These are phyloP conservation scores for Drosophila infuscata DNA, from an alignment of 2,888 invertebrate species.

Conservation along the genomic window DNA sequence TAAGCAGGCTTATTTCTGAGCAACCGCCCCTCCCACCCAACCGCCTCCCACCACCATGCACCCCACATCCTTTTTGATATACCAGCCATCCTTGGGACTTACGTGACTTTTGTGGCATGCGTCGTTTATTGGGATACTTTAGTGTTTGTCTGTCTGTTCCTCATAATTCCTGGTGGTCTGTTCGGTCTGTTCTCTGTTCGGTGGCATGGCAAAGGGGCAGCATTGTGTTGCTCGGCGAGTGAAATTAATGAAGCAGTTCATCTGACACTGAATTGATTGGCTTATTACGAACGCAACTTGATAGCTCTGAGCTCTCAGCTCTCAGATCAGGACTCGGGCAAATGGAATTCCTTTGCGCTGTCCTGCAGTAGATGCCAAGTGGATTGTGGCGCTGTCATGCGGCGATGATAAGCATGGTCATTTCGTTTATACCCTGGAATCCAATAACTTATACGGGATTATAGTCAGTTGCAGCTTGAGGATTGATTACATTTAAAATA, in stretches of 20 bases:
- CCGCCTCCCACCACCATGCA: no score
- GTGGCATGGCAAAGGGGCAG: not conserved
- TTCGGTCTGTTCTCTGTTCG: not conserved
- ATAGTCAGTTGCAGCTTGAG: not conserved
- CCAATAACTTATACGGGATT: not conserved
- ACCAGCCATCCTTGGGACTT: slow-evolving; percentile 31
- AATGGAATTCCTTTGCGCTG: slow-evolving; percentile 47
- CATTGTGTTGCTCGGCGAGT: slow-evolving; percentile 45
- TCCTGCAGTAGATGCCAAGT: slow-evolving; percentile 17
- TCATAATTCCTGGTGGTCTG: slow-evolving; percentile 42
- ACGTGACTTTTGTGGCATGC: slow-evolving; percentile 74
- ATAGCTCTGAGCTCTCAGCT: slow-evolving; percentile 36
- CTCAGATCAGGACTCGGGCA: not conserved
- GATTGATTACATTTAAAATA: not conserved
- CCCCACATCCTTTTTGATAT: not conserved
- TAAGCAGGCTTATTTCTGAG: slow-evolving; percentile 52
- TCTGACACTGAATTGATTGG: slow-evolving; percentile 80
- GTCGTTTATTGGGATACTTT: slow-evolving; percentile 57
- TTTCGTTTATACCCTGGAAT: slow-evolving; percentile 25
- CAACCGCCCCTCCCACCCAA: not conserved
- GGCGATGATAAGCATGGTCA: slow-evolving; percentile 32
- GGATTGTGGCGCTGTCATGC: slow-evolving; percentile 40
- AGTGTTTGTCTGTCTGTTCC: slow-evolving; percentile 26
- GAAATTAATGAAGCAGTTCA: slow-evolving; percentile 79
- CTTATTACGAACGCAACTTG: slow-evolving; percentile 72